Percentiles rank a stretch among this genome's conserved stretches.
phyloP scores from a whole-genome alignment of 2,888 invertebrate genomes.

The Cryptocheilus praepositus region DNA sequence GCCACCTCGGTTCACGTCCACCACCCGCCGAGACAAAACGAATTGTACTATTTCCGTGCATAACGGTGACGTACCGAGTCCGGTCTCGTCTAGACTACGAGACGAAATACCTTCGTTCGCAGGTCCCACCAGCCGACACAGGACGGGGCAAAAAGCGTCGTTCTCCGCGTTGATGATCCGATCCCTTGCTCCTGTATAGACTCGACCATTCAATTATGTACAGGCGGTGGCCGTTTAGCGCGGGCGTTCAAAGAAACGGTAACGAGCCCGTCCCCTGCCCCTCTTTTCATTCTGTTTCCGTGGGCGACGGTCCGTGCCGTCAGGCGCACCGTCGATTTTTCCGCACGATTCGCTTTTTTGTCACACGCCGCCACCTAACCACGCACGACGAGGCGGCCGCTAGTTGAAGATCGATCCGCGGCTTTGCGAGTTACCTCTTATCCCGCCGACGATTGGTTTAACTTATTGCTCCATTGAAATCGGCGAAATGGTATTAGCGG shows the following conservation, averaged over 20 bases:
- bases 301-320: constrained; percentile 1
- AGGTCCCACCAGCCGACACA: no score
- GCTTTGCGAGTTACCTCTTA: neutral
- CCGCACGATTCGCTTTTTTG: constrained; percentile 2
- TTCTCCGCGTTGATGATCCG: constrained; percentile 3
- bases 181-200: constrained; percentile 42
- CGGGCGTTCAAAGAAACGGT: constrained; percentile 60
- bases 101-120: no score
- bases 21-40: no score
- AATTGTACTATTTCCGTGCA: no score
- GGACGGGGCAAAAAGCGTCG: neutral
- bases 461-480: neutral
- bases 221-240: constrained; percentile 44
- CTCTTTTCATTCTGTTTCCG: neutral
- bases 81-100: no score
- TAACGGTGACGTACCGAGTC: no score
- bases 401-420: neutral
- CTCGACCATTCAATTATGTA: constrained; percentile 51
- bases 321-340: neutral
- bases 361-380: neutral
- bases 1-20: no score
- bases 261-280: constrained; percentile 47
- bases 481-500: no score
- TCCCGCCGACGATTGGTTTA: neutral
- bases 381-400: neutral